Evolutionary conservation across 2,888 invertebrate species (phyloP).

Genomic region (Cartodere bifasciata): DNA sequence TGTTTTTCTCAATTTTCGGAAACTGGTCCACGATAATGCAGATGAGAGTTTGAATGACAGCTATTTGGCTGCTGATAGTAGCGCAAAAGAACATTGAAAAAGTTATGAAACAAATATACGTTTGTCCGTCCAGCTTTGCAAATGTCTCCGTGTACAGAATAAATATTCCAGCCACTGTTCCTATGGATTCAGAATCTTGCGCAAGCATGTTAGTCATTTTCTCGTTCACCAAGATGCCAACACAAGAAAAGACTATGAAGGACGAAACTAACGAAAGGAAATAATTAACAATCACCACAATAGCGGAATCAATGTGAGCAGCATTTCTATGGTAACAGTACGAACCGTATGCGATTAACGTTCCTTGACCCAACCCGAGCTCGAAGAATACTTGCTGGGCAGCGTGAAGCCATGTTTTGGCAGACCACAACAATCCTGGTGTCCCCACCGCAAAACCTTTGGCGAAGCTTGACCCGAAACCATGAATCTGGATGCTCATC

Average conservation of each 20-base stretch:
- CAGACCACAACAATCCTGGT: conserved; percentile 10
- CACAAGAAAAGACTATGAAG: conserved; percentile 4
- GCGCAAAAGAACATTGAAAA: conserved; percentile 10
- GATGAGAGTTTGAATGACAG: conserved; percentile 9
- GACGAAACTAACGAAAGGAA: conserved; percentile 2
- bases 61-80: conserved; percentile 11
- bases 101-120: conserved; percentile 7
- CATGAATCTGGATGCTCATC: conserved; percentile 9
- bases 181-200: conserved; percentile 5
- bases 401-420: conserved; percentile 39
- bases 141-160: conserved; percentile 10
- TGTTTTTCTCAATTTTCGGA: conserved; percentile 4
- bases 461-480: conserved; percentile 7
- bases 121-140: conserved; percentile 7
- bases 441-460: conserved; percentile 3
- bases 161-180: conserved; percentile 9
- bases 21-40: conserved; percentile 11
- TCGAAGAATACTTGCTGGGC: conserved; percentile 35
- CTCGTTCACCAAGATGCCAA: conserved; percentile 3
- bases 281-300: conserved; percentile 7
- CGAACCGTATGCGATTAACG: conserved; percentile 16
- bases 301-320: conserved; percentile 10
- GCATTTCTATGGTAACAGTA: conserved; percentile 11
- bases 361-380: conserved; percentile 35
- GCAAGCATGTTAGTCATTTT: background rate